Conservation (phyloP, 1,140 invertebrate species). For the Ganaspis sp. region DNA sequence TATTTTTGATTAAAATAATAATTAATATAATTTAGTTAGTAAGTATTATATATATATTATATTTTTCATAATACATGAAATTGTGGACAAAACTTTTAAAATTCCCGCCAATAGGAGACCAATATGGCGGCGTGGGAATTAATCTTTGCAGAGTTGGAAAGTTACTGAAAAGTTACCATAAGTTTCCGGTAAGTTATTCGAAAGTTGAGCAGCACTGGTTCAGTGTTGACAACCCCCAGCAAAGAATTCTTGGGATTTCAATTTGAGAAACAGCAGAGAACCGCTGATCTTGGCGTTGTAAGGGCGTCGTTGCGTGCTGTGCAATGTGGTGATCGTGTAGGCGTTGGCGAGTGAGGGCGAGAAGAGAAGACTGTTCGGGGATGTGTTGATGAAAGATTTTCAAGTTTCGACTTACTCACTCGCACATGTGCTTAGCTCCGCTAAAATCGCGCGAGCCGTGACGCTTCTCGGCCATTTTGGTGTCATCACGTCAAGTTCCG, state of each 20-base stretch:
- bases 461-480: slow-evolving; percentile 25
- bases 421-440: slow-evolving; percentile 10
- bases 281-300: slow-evolving; percentile 32
- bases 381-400: slow-evolving; percentile 31
- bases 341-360: slow-evolving; percentile 55
- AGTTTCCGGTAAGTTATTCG: not conserved
- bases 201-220: not conserved
- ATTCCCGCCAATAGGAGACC: too few species aligned
- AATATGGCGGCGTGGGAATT: too few species aligned
- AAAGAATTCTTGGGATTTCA: not conserved
- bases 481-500: slow-evolving; percentile 37
- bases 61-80: too few species aligned
- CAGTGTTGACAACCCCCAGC: slow-evolving; percentile 7
- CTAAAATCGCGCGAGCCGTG: slow-evolving; percentile 33
- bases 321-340: slow-evolving; percentile 54
- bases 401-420: slow-evolving; percentile 26
- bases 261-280: not conserved
- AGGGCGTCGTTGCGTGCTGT: slow-evolving; percentile 51
- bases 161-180: not conserved
- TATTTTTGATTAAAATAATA: too few species aligned
- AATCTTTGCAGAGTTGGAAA: too few species aligned
- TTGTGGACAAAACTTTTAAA: too few species aligned
- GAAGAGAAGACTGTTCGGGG: slow-evolving; percentile 44
- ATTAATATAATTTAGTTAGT: too few species aligned
- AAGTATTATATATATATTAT: too few species aligned